phyloP scores from a whole-genome alignment of 2,113 vertebrate genomes.

The Acrocephalus kingi region DNA sequence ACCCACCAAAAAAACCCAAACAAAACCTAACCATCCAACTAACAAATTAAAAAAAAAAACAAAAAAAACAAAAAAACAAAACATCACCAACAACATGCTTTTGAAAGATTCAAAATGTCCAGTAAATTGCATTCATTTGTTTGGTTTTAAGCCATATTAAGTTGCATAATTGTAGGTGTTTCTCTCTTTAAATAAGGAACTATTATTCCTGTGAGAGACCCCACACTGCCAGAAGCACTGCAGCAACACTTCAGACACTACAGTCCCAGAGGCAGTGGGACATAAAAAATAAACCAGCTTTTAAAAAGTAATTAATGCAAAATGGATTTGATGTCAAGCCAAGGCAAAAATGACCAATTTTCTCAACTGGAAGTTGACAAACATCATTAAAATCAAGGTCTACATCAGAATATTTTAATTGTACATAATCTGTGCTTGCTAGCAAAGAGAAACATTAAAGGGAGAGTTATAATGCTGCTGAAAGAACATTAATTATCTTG shows the following conservation, averaged over 20 bases:
- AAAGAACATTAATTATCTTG: background rate
- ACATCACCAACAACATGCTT: background rate
- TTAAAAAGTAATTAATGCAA: background rate
- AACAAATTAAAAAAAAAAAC: background rate
- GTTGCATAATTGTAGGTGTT: background rate
- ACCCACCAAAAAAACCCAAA: no score
- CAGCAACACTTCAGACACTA: background rate
- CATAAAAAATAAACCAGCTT: background rate
- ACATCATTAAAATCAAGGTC: background rate
- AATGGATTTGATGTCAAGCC: background rate
- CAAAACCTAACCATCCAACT: no score
- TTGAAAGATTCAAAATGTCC: background rate
- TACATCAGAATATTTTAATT: background rate
- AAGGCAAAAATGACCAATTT: background rate
- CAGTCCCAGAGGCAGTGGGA: background rate
- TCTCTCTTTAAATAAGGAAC: background rate
- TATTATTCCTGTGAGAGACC: accelerated
- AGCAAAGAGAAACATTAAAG: background rate
- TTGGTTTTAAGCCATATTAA: background rate
- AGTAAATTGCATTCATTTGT: background rate
- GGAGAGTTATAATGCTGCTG: background rate
- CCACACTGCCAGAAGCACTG: background rate
- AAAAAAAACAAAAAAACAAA: background rate
- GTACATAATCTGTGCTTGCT: background rate
- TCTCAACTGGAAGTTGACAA: background rate